A percentile compares a stretch with the other conserved stretches of the same genome.
Conservation (phyloP, 2,888 invertebrate genomes). For the Cybosia mesomella region DNA sequence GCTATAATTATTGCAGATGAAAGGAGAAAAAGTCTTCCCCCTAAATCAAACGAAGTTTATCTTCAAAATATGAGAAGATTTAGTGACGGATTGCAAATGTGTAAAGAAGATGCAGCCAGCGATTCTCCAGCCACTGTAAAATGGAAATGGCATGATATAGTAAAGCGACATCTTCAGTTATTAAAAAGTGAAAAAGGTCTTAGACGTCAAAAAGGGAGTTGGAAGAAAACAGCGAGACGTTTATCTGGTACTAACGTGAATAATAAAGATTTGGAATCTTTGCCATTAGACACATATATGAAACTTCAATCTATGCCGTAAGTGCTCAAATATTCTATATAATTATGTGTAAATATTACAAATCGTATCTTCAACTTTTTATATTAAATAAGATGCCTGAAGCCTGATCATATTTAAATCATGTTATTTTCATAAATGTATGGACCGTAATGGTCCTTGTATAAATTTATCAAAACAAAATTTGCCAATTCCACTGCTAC, state of each 20-base stretch:
- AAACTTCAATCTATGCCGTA: conserved; percentile 83
- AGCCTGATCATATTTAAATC: neutral
- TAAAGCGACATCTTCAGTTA: conserved; percentile 82
- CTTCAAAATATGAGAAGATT: conserved; percentile 83
- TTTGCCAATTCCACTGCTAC: neutral
- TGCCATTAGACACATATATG: conserved; percentile 78
- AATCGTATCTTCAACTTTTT: neutral
- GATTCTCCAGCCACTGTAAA: conserved; percentile 84
- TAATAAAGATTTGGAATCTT: conserved; percentile 69
- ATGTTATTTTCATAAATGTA: neutral
- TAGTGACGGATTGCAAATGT: conserved; percentile 84
- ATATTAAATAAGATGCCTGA: neutral
- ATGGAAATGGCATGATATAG: conserved; percentile 86
- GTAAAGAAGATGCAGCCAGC: conserved; percentile 84
- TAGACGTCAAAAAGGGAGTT: conserved; percentile 81
- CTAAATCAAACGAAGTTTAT: conserved; percentile 83
- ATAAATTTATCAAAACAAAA: neutral
- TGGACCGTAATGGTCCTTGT: neutral
- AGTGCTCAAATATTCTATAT: conserved; percentile 59
- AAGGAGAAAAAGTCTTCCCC: conserved; percentile 82
- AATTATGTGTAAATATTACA: neutral
- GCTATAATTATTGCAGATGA: conserved; percentile 79
- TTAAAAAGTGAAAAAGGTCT: conserved; percentile 83
- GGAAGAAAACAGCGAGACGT: conserved; percentile 81
- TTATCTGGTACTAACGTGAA: conserved; percentile 74